Evolutionary conservation across 2,888 invertebrate species (phyloP).

Genomic region (Pyrochroa serraticornis): DNA sequence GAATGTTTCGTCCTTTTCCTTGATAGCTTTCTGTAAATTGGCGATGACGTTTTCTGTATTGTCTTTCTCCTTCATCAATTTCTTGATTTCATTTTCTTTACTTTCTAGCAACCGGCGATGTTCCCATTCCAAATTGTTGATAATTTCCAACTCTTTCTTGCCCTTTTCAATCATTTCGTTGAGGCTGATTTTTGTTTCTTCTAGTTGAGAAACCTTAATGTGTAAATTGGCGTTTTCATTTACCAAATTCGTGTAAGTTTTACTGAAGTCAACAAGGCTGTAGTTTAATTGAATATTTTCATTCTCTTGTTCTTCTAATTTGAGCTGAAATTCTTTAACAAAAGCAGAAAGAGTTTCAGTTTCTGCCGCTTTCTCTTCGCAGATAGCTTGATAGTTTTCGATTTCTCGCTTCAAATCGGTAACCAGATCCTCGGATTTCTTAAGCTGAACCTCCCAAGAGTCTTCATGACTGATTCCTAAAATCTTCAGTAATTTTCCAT

Average conservation of each 20-base stretch:
- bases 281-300: slow-evolving; percentile 53
- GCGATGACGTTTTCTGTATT: slow-evolving; percentile 48
- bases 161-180: slow-evolving; percentile 62
- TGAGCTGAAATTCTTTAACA: slow-evolving; percentile 61
- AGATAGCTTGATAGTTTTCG: slow-evolving; percentile 37
- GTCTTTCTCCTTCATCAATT: slow-evolving; percentile 57
- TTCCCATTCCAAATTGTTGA: slow-evolving; percentile 19
- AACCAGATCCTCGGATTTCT: slow-evolving; percentile 41
- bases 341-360: slow-evolving; percentile 57
- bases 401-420: slow-evolving; percentile 45
- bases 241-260: slow-evolving; percentile 56
- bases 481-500: slow-evolving; percentile 29
- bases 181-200: slow-evolving; percentile 62
- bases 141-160: slow-evolving; percentile 47
- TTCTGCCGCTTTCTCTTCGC: slow-evolving; percentile 34
- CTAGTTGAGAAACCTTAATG: slow-evolving; percentile 54
- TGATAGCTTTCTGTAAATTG: slow-evolving; percentile 56
- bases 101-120: slow-evolving; percentile 46
- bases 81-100: slow-evolving; percentile 59
- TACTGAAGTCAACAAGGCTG: slow-evolving; percentile 62
- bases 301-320: slow-evolving; percentile 62
- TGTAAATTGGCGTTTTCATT: slow-evolving; percentile 55
- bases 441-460: slow-evolving; percentile 4
- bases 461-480: slow-evolving; percentile 35
- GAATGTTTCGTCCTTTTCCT: slow-evolving; percentile 57